Conservation (phyloP, 2,797 vertebrate species). For the Anniella stebbinsi region DNA sequence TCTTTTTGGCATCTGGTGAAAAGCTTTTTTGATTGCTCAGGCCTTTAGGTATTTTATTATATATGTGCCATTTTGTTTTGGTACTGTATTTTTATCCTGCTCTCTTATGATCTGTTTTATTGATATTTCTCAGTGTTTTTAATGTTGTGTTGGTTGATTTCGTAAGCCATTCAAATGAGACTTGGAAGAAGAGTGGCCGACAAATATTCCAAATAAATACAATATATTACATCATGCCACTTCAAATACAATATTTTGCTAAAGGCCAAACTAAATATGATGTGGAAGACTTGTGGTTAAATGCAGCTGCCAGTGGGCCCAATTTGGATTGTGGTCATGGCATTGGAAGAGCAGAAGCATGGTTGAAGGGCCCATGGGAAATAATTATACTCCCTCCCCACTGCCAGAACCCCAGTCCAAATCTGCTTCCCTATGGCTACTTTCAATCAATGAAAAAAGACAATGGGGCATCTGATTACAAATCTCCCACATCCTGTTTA, state of each 20-base stretch:
- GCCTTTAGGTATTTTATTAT: background rate
- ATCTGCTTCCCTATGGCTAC: background rate
- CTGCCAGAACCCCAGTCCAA: background rate
- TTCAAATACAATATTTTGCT: no score
- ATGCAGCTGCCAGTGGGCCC: background rate
- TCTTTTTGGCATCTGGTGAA: no score
- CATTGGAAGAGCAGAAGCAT: background rate
- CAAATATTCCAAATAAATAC: no score
- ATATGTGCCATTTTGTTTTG: background rate
- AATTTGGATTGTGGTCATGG: background rate
- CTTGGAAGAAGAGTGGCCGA: no score
- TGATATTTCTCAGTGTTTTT: background rate
- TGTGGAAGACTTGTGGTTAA: background rate
- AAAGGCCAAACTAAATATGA: background rate
- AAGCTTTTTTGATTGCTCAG: background rate
- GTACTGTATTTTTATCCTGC: background rate
- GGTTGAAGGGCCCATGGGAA: background rate
- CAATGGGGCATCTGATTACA: background rate
- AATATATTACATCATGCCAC: no score
- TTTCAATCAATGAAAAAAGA: background rate
- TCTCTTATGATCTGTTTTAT: background rate
- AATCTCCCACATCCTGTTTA: background rate
- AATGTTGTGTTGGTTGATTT: no score
- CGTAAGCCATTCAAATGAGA: no score
- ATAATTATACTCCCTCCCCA: background rate